Evolutionary conservation across 1,140 invertebrate species (phyloP), one percentile per base, ranked within the genome.

Genomic region (Drosophila triauraria): DNA sequence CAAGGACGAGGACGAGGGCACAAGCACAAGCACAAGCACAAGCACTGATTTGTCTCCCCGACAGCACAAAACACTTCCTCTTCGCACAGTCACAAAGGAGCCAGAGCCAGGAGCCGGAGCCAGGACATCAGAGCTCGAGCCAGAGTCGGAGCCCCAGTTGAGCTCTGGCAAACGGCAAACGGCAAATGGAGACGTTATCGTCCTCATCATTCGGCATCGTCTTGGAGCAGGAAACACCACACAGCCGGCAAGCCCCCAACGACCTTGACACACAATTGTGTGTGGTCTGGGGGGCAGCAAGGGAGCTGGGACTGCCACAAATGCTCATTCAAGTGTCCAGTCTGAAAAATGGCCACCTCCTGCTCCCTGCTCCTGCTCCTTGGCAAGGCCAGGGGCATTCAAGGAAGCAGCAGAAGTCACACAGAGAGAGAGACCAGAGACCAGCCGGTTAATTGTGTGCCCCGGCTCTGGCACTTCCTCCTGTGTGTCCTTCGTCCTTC

Each of bases 181-280:
- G 47, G 80, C 74, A 74, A 78, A 72, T 86, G 83, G 80, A 80
- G 83, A 87, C 80, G 80, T 87, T 87, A 86, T 86, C 83, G 82
- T 85, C 50, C 63, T 84, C 81, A 81, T 81, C 82, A 78, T 81
- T 78, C 69, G 69, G 65, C 68, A 88, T 84, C 83, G 85, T 87
- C 84, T 87, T 87, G 80, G 80, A 88, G 84, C 85, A 88, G 84
- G 84, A 87, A 86, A 71, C 75, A 75, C 63, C 82, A 80, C 60
- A 62, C 53, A 48, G 59, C 40, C 35, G 32, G 51, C 59, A 53
- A 20, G 30, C 61, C 59, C 68, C 48, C 48, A 64, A 85, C 75
- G 85, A 90, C 85, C 85, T 90, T 90, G 85, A 90, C 85, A 90
- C 64, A 90, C 75, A 82, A 74, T 61, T 65, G 56, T 50, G 44